A percentile compares a stretch with the other conserved stretches of the same genome.
Conservation (phyloP, 2,797 vertebrate species). For the Smutsia temminckii region DNA sequence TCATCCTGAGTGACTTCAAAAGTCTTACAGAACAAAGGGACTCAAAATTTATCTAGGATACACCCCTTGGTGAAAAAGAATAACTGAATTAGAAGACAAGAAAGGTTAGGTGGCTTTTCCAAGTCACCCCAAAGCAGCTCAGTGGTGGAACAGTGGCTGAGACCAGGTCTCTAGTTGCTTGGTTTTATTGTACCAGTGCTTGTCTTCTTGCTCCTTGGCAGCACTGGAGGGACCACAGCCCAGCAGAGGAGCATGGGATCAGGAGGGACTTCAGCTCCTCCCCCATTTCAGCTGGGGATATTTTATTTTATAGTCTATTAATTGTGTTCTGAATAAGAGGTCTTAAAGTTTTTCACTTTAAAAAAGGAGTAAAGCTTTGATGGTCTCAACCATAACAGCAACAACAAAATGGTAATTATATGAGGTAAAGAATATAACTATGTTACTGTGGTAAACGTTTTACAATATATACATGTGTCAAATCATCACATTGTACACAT, state of each 20-base stretch:
- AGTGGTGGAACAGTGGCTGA: not conserved
- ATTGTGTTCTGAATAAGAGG: not conserved
- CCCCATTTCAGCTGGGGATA: not conserved
- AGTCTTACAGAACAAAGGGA: not conserved
- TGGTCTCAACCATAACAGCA: not conserved
- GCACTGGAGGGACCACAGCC: fast-evolving
- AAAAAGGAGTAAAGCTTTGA: not conserved
- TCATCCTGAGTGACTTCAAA: not conserved
- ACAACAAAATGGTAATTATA: not conserved
- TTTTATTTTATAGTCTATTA: not conserved
- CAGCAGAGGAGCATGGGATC: not conserved
- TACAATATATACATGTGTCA: not conserved
- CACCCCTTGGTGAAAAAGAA: not conserved
- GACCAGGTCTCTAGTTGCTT: not conserved
- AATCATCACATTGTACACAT: not conserved
- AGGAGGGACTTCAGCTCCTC: not conserved
- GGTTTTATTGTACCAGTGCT: not conserved
- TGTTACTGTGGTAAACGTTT: not conserved
- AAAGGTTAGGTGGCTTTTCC: not conserved
- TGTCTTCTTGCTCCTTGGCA: not conserved
- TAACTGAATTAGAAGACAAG: not conserved
- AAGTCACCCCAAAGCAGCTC: not conserved
- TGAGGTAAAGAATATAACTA: not conserved
- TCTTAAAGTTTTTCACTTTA: not conserved
- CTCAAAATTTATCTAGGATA: not conserved